Conservation (phyloP, 2,888 invertebrate genomes). For the Lepetodrilus schrolli region DNA sequence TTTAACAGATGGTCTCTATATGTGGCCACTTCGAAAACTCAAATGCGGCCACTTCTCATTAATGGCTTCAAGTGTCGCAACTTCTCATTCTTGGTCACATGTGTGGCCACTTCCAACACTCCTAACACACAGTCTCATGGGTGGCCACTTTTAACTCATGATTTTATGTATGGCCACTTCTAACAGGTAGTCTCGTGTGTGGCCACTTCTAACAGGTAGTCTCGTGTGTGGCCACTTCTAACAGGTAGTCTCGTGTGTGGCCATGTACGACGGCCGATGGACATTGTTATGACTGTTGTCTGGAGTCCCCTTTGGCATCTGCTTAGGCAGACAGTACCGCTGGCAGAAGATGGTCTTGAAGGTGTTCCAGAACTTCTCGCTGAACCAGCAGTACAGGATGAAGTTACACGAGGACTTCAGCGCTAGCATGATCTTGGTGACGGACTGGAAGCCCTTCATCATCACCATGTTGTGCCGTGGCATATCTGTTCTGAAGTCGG, state of each 20-base stretch:
- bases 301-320: constrained; percentile 41
- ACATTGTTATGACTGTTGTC: constrained; percentile 50
- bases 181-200: background rate
- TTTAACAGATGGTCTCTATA: too few species aligned
- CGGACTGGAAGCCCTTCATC: constrained; percentile 37
- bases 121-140: background rate
- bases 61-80: too few species aligned
- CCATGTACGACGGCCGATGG: constrained; percentile 42
- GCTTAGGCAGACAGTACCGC: constrained; percentile 49
- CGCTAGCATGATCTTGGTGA: constrained; percentile 57
- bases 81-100: too few species aligned
- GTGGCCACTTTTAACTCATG: background rate
- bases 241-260: constrained; percentile 45
- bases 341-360: constrained; percentile 69
- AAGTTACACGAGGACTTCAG: constrained; percentile 73
- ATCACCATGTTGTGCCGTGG: background rate
- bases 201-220: background rate
- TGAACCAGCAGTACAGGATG: constrained; percentile 74
- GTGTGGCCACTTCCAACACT: too few species aligned
- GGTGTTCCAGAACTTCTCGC: constrained; percentile 73
- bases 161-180: background rate
- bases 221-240: too few species aligned
- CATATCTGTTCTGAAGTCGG: constrained; percentile 19
- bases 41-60: too few species aligned
- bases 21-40: too few species aligned